phyloP scores from a whole-genome alignment of 2,888 invertebrate species.

The Eilema caniola region DNA sequence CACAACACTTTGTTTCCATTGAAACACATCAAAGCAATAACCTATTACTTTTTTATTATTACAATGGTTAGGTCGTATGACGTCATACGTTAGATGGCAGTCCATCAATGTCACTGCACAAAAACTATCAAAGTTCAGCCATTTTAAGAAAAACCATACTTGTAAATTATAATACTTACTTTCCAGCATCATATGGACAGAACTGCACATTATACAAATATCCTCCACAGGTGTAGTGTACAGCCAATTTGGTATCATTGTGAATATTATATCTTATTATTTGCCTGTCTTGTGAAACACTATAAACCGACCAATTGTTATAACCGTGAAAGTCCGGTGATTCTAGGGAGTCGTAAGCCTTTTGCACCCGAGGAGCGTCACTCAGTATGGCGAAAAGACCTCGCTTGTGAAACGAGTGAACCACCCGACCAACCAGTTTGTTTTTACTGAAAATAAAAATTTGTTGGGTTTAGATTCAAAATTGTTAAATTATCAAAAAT shows the following conservation, averaged over 20 bases:
- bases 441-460: conserved; percentile 69
- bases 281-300: conserved; percentile 87
- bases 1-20: no score
- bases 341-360: conserved; percentile 15
- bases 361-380: conserved; percentile 70
- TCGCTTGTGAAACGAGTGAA: conserved; percentile 85
- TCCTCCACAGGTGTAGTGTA: conserved; percentile 88
- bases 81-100: no score
- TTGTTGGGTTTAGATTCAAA: not conserved
- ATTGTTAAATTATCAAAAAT: no score
- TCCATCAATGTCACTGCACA: no score
- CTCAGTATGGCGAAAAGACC: conserved; percentile 88
- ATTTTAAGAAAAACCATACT: no score
- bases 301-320: conserved; percentile 83
- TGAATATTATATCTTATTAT: conserved; percentile 83
- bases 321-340: conserved; percentile 1
- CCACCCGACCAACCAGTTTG: conserved; percentile 62
- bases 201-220: conserved; percentile 87
- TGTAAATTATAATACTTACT: conserved; percentile 71
- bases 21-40: no score
- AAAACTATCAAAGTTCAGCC: no score
- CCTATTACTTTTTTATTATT: no score
- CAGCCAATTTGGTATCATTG: conserved; percentile 64
- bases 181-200: conserved; percentile 90
- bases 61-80: no score